Percentiles rank a stretch among this genome's conserved stretches.
Evolutionary conservation across 1,140 invertebrate genomes (phyloP).

Genomic region (Hyphantria cunea): DNA sequence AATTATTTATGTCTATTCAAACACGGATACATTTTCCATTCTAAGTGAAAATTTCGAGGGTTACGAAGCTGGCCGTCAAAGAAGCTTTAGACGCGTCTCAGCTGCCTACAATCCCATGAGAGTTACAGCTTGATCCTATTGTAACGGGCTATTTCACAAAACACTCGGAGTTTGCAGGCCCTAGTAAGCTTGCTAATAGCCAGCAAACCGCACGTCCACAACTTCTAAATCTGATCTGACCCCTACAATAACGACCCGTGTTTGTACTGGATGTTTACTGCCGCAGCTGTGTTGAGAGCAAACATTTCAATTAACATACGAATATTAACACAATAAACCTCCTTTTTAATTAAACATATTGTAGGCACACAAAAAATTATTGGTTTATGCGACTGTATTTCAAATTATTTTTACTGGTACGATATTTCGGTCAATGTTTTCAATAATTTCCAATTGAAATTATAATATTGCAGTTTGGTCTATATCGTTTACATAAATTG

Average conservation of each 20-base stretch:
- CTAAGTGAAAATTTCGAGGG: too few relatives aligned
- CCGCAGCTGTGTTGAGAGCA: conserved; percentile 15
- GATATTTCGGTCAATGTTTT: too few relatives aligned
- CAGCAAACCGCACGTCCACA: conserved; percentile 31
- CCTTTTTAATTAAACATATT: too few relatives aligned
- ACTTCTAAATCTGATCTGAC: conserved; percentile 29
- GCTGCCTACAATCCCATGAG: conserved; percentile 32
- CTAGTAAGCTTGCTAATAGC: conserved; percentile 36
- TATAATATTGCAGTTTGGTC: too few relatives aligned
- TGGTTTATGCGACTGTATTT: too few relatives aligned
- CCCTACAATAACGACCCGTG: conserved; percentile 21
- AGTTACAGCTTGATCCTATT: conserved; percentile 25
- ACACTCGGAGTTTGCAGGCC: conserved; percentile 30
- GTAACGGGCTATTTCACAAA: conserved; percentile 28
- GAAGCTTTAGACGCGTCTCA: conserved; percentile 28
- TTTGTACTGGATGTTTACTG: conserved; percentile 13
- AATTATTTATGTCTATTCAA: too few relatives aligned
- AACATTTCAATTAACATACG: not conserved
- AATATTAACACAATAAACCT: too few relatives aligned
- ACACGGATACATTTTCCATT: too few relatives aligned
- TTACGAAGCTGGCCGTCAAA: not conserved
- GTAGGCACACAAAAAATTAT: too few relatives aligned
- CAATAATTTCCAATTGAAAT: too few relatives aligned
- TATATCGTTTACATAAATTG: too few relatives aligned
- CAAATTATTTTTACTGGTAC: too few relatives aligned